Evolutionary conservation across 2,888 invertebrate species (phyloP), one percentile per base, ranked within the genome.

Genomic region (Drosophila barbarae): DNA sequence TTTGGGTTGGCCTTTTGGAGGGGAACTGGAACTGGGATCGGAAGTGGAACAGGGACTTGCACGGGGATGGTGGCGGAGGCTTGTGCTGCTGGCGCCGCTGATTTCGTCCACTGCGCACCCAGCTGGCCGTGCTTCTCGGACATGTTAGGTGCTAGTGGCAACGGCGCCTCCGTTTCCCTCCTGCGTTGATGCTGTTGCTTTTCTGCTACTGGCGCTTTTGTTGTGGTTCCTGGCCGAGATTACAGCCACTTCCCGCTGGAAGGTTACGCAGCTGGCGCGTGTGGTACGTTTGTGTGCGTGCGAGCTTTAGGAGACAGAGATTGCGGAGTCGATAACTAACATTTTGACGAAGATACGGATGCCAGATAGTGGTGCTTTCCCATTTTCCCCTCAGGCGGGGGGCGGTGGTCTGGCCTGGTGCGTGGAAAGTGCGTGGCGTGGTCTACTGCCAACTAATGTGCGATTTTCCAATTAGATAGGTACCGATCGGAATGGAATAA

Each of bases 61-160:
- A 44, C 26, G 35, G 60, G 59, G 32, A 60, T 60, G 38, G 60
- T 21, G 23, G 59, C 59, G 32, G 59, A 47, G 46, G 65, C 44
- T 63, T 44, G 47, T 64, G 74, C 58, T 64, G 65, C 46, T 72
- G 77, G 55, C 65, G 66, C 58, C 71, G 52, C 71, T 66, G 86
- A 76, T 86, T 86, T 87, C 82, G 86, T 79, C 88, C 89, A 88
- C 77, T 88, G 88, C 76, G 78, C 83, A 78, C 85, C 83, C 72
- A 77, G 77, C 73, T 84, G 87, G 75, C 78, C 88, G 86, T 88
- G 88, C 87, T 88, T 88, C 41, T 88, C 89, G 83, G 88, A 88
- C 88, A 88, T 88, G 81, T 84, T 86, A 85, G 75, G 73, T 67
- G 59, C 59, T 60, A 57, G 60, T 66, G 69, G 49, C 57, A 58